Conservation (phyloP, 2,797 vertebrate species). For the Sarcoramphus papa region DNA sequence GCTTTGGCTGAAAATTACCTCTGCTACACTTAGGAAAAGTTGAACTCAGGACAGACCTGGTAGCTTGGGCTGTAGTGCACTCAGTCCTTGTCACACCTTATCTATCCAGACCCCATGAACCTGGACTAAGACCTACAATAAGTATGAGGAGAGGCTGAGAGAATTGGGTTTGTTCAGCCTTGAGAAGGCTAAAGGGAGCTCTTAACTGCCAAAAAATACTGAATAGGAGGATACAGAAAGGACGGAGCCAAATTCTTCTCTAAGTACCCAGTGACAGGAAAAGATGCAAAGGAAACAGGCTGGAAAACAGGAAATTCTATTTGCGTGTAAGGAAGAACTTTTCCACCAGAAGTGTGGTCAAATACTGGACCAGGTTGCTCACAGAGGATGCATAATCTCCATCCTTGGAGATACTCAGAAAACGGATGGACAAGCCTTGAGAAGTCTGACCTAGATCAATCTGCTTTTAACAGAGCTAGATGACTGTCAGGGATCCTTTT, state of each 20-base stretch:
- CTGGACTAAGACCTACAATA: not conserved
- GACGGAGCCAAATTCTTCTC: not conserved
- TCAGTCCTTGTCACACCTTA: not conserved
- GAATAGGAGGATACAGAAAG: not conserved
- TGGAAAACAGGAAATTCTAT: not conserved
- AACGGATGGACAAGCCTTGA: not conserved
- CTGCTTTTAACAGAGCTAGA: not conserved
- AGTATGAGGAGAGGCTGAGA: not conserved
- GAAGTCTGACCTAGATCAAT: not conserved
- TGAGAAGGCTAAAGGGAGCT: not conserved
- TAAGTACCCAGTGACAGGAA: not conserved
- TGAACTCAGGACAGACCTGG: not conserved
- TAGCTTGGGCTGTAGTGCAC: not conserved
- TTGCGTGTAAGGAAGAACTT: not conserved
- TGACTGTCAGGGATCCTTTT: not conserved
- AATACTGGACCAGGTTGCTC: not conserved
- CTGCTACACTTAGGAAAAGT: not conserved
- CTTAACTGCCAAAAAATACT: not conserved
- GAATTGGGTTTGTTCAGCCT: not conserved
- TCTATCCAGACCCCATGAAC: not conserved
- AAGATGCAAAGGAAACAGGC: not conserved
- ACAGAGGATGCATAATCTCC: not conserved
- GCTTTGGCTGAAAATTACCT: not conserved
- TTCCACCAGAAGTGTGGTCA: not conserved
- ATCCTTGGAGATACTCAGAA: not conserved